Percentiles rank a stretch among this genome's conserved stretches.
These are phyloP conservation scores for Galemys pyrenaicus DNA, from an alignment of 2,113 vertebrate genomes.

Conservation along the genomic window DNA sequence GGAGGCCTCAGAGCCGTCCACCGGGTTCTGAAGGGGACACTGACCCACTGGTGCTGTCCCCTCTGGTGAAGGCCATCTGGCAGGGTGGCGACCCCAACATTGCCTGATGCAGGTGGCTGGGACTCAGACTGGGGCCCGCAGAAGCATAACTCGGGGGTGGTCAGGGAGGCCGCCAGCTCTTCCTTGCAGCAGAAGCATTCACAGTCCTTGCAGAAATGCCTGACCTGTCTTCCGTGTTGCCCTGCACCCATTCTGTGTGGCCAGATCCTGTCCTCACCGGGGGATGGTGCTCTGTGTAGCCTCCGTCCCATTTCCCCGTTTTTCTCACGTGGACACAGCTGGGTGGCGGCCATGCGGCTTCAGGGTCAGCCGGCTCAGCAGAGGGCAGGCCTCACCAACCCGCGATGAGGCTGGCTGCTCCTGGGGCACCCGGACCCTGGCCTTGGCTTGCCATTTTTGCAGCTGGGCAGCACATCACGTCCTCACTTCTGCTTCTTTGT, in stretches of 20 bases:
- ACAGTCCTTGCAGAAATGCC: not conserved
- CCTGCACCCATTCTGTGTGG: not conserved
- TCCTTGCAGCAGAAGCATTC: not conserved
- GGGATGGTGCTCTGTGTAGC: not conserved
- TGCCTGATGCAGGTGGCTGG: not conserved
- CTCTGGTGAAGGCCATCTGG: not conserved
- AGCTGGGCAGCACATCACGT: not conserved
- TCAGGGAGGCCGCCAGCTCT: not conserved
- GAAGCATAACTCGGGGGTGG: not conserved
- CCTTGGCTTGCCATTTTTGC: not conserved
- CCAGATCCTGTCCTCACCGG: not conserved
- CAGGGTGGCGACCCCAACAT: too few relatives aligned
- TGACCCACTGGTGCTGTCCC: not conserved
- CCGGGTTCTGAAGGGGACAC: not conserved
- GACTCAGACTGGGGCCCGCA: not conserved
- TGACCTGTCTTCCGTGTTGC: not conserved
- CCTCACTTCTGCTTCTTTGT: not conserved
- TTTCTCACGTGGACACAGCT: not conserved
- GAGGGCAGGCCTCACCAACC: too few relatives aligned
- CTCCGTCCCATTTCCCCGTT: rapidly evolving
- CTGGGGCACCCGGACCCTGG: too few relatives aligned
- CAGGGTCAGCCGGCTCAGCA: too few relatives aligned
- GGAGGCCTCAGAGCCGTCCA: not conserved
- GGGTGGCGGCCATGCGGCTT: too few relatives aligned
- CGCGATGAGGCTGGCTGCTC: too few relatives aligned